Evolutionary conservation across 92 coral and sea anemone genomes (phyloP), one percentile per base, ranked within the genome.

Genomic region (Zoanthus gigantus): DNA sequence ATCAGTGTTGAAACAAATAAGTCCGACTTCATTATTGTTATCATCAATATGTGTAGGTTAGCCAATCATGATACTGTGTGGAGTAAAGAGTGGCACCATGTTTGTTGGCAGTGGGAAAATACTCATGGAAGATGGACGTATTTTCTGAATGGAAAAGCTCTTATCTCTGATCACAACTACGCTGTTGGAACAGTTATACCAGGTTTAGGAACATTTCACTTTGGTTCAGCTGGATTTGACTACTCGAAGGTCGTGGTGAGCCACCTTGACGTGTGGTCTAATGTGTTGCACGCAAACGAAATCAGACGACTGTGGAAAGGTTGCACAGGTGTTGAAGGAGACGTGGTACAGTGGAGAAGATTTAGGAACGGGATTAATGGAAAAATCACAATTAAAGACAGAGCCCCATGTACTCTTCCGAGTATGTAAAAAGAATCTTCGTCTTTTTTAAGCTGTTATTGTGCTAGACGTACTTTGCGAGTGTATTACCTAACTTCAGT

Each of bases 321-420:
- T 2, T 78, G 83, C 52, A 60, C 48, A 28, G n/a, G 56, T 6
- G 54, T 8, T 6, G 83, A 78, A 78, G 83, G 83, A 11, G 83
- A 78, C 14, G 34, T 47, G 29, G 83, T 57, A 67, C 68, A 57
- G 71, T 78, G 83, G 83, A 54, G 83, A 56, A 71, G 71, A 12
- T 78, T 78, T 46, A 32, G 69, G 69, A 57, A 57, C 57, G 71
- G 71, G 16, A 31, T 78, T 28, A 57, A 8, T 78, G 83, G 83
- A 6, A 6, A 48, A 5, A 11, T 78, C 7, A 32, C 3, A 32
- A 78, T 16, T 58, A 29, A 54, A 28, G 52, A 58, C 52, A 56
- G 57, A 0, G 71, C 83, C 16, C 48, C 32, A 42, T 78, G 83
- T 23, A 78, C 83, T 31, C n/a, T 78, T 10, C 83, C 83, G 37